A percentile compares a stretch with the other conserved stretches of the same genome.
Conservation (phyloP, 2,113 vertebrate genomes). For the Callithrix jacchus region DNA sequence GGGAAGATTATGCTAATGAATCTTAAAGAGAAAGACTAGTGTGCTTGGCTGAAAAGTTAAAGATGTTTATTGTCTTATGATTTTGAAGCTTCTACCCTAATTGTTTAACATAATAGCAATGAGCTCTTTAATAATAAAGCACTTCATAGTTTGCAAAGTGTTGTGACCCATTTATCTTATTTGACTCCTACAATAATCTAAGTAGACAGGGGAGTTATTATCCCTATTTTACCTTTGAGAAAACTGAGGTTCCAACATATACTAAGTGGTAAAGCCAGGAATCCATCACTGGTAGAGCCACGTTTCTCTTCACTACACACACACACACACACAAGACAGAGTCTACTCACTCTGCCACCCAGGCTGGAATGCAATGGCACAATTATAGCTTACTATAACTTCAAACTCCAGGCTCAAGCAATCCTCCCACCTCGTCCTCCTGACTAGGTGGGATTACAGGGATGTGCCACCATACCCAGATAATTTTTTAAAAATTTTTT, state of each 20-base stretch:
- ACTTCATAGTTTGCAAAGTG: neutral
- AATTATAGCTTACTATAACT: too few species aligned
- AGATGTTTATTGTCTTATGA: neutral
- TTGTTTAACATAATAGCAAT: constrained; percentile 7
- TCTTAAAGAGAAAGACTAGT: constrained; percentile 26
- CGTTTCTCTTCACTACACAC: too few species aligned
- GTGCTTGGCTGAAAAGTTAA: constrained; percentile 5
- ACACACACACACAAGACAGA: too few species aligned
- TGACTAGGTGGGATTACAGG: too few species aligned
- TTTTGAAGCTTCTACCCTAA: neutral
- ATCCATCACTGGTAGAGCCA: neutral
- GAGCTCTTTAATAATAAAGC: neutral
- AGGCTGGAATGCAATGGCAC: too few species aligned
- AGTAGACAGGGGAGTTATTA: neutral
- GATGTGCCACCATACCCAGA: too few species aligned
- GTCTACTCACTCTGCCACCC: too few species aligned
- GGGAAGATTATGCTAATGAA: neutral
- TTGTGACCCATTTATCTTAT: neutral
- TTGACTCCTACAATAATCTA: neutral
- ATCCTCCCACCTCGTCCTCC: too few species aligned
- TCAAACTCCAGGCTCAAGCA: too few species aligned
- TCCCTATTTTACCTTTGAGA: neutral
- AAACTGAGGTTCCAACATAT: neutral
- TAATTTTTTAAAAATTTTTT: too few species aligned
- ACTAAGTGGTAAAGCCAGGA: neutral